phyloP scores from a whole-genome alignment of 2,113 vertebrate species.

The Burhinus oedicnemus region DNA sequence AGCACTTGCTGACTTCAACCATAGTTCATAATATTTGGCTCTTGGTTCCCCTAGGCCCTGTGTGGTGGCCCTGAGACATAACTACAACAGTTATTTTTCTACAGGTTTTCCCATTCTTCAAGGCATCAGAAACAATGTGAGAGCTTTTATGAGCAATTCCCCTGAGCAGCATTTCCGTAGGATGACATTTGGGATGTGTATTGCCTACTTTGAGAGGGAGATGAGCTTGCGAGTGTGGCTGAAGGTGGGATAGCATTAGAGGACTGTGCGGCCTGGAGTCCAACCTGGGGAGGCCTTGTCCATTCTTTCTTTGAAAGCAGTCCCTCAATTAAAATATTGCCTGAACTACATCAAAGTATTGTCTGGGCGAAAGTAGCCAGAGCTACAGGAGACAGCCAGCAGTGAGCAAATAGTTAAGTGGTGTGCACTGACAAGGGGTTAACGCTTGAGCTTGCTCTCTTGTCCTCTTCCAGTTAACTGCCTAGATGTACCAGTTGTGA shows the following conservation, averaged over 20 bases:
- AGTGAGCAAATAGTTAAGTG: background rate
- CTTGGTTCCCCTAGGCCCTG: background rate
- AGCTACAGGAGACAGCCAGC: background rate
- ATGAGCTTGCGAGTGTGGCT: background rate
- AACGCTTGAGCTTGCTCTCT: background rate
- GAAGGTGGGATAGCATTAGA: background rate
- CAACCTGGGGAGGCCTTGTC: background rate
- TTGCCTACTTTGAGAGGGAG: background rate
- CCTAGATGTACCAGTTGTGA: background rate
- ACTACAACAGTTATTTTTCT: background rate
- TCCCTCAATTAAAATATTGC: background rate
- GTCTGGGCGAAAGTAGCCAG: background rate
- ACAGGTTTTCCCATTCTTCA: background rate
- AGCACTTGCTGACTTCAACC: background rate
- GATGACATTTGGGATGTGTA: background rate
- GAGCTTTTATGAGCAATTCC: background rate
- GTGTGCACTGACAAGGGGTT: fast-evolving
- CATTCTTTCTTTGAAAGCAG: background rate
- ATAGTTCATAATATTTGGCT: background rate
- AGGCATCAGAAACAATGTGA: background rate
- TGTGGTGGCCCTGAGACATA: background rate
- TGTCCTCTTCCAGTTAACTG: background rate
- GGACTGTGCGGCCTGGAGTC: background rate
- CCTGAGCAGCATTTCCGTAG: background rate
- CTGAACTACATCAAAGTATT: background rate